Evolutionary conservation across 2,797 vertebrate genomes (phyloP).

Genomic region (Acanthurus leucopareius): DNA sequence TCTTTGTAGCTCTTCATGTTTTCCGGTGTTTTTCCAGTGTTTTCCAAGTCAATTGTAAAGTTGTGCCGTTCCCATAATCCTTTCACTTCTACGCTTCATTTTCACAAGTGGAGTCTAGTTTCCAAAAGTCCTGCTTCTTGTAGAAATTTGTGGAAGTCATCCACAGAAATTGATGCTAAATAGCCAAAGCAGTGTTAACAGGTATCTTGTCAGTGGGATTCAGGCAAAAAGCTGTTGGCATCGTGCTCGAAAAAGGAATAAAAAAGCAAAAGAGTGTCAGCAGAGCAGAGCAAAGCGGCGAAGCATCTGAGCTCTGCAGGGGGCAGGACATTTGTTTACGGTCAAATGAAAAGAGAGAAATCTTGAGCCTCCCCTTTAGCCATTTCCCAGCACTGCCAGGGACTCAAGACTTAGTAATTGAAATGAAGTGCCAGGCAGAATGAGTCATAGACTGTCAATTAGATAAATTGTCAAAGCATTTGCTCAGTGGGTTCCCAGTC

Average conservation of each 20-base stretch:
- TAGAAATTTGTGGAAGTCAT: background rate
- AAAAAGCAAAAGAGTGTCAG: too few relatives aligned
- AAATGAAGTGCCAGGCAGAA: constrained; percentile 67
- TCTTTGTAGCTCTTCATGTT: background rate
- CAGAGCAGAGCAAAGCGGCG: background rate
- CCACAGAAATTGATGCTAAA: too few relatives aligned
- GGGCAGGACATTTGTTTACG: constrained; percentile 20
- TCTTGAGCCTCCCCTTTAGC: constrained; percentile 36
- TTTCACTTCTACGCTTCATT: background rate
- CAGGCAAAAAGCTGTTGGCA: too few relatives aligned
- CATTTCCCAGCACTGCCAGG: constrained; percentile 9
- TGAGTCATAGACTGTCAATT: constrained; percentile 79
- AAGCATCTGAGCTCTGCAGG: background rate
- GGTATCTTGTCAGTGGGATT: too few relatives aligned
- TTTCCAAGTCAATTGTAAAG: too few relatives aligned
- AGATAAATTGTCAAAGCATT: constrained; percentile 75
- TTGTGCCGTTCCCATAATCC: too few relatives aligned
- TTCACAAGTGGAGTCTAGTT: background rate
- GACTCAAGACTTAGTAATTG: constrained; percentile 45
- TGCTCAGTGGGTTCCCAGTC: constrained; percentile 65
- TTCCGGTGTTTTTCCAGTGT: too few relatives aligned
- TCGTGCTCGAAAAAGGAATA: too few relatives aligned
- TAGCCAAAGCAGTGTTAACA: too few relatives aligned
- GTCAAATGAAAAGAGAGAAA: constrained; percentile 9
- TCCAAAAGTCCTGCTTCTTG: background rate